Percentiles rank a stretch among this genome's conserved stretches.
These are phyloP conservation scores for Orientallactaga bullata DNA, from an alignment of 2,113 vertebrate genomes.

Conservation along the genomic window DNA sequence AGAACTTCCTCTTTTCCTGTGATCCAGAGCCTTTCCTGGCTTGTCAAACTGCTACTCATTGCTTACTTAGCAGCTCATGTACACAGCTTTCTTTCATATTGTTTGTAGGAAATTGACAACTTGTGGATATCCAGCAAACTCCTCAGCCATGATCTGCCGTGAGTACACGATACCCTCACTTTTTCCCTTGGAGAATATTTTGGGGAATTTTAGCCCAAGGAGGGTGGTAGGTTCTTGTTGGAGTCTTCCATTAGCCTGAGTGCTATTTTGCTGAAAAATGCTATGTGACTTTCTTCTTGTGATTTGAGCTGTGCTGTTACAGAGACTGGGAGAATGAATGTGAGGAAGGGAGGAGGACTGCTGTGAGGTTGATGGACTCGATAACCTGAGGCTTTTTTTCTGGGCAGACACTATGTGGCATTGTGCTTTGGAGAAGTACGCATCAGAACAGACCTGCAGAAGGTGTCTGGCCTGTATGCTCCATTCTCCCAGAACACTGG, in stretches of 20 bases:
- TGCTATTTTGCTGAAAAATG: conserved; percentile 6
- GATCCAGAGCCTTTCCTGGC: conserved; percentile 1
- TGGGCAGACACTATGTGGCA: conserved; percentile 92
- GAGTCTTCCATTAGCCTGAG: background rate
- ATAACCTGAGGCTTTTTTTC: conserved; percentile 27
- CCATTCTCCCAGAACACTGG: background rate
- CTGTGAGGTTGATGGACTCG: background rate
- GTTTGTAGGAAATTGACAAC: conserved; percentile 95
- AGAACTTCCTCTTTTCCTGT: background rate
- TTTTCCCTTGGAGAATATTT: conserved; percentile 28
- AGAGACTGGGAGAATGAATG: background rate
- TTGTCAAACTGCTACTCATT: background rate
- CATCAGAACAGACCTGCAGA: conserved; percentile 93
- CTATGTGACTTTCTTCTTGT: background rate
- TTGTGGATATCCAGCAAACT: conserved; percentile 98
- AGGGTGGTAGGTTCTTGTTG: background rate
- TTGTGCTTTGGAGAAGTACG: conserved; percentile 95
- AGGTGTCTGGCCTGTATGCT: conserved; percentile 80
- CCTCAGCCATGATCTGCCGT: conserved; percentile 95
- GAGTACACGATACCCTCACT: conserved; percentile 81
- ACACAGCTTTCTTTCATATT: conserved; percentile 8
- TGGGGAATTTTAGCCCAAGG: background rate
- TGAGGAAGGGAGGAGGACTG: background rate
- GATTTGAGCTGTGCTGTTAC: conserved; percentile 11
- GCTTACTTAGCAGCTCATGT: background rate